phyloP scores from a whole-genome alignment of 1,140 invertebrate species.

The Leptestheria dahalacensis region DNA sequence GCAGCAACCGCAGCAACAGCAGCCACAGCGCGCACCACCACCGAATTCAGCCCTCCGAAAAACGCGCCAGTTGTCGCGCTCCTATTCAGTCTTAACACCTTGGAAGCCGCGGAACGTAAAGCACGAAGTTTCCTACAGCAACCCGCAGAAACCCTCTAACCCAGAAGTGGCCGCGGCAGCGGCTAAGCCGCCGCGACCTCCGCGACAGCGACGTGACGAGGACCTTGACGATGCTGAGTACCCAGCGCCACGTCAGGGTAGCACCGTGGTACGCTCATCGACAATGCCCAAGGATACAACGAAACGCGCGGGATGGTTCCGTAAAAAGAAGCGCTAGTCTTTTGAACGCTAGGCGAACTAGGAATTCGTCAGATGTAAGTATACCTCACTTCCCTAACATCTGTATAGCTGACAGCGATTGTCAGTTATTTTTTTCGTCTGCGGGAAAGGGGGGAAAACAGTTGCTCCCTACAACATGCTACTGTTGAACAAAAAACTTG shows the following conservation, averaged over 20 bases:
- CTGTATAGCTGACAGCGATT: no score
- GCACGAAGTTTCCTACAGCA: slow-evolving; percentile 58
- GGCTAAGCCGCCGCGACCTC: slow-evolving; percentile 18
- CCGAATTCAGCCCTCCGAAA: background rate
- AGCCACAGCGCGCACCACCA: slow-evolving; percentile 29
- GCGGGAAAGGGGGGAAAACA: no score
- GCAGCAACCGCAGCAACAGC: slow-evolving; percentile 25
- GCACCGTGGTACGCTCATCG: slow-evolving; percentile 23
- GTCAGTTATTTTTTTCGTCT: no score
- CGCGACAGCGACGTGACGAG: slow-evolving; percentile 9
- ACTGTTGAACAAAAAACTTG: no score
- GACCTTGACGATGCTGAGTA: slow-evolving; percentile 7
- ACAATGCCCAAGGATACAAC: slow-evolving; percentile 25
- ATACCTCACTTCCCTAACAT: background rate
- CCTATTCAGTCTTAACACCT: slow-evolving; percentile 63
- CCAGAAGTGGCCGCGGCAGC: slow-evolving; percentile 11
- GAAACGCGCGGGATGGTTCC: slow-evolving; percentile 24
- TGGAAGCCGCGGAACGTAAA: slow-evolving; percentile 58
- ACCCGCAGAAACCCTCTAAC: slow-evolving; percentile 17
- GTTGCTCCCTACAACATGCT: no score
- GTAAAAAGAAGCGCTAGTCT: slow-evolving; percentile 19
- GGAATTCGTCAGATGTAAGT: background rate
- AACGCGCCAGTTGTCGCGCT: slow-evolving; percentile 51
- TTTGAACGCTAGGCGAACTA: background rate
- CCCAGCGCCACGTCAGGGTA: slow-evolving; percentile 1